Base-by-base conservation (phyloP, 2,797 vertebrate genomes). In the Protosalanx chinensis region DNA sequence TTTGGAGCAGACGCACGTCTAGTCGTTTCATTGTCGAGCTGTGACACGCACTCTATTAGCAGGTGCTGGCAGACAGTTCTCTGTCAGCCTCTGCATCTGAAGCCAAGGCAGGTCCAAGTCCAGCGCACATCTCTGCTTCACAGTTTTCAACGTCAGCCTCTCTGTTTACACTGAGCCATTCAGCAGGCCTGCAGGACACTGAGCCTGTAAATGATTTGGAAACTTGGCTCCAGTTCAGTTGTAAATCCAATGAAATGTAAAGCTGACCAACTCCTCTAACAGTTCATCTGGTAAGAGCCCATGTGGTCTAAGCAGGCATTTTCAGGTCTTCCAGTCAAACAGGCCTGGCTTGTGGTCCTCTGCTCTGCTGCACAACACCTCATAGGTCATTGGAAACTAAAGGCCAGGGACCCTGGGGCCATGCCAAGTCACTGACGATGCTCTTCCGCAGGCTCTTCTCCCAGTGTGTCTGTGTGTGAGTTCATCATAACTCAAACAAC, bases 11-110 rank as follows among this genome's bases (percentile, higher is more conserved):
- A 75, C 73, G 0, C 41, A 41, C 75, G 67, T 57, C 65, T 67
- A 77, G 65, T 71, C 69, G n/a, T 78, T 67, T 78, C 56, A 76
- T 63, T 73, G 79, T 77, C 72, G 80, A 72, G 29, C 72, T 37
- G 80, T 82, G 84, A 72, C 81, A 85, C 77, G 78, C 76, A 68
- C 79, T 86, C 86, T 86, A 89, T 89, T 86, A 87, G 84, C 66
- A 70, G 29, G 64, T 69, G 72, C 59, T 49, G 41, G 60, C 57
- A 86, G 87, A 87, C 88, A 88, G 87, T 72, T 84, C 64, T 75
- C 86, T 89, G 90, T 89, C 88, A 83, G 77, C 82, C 78, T 60
- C 72, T 64, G 79, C 86, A 29, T 71, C 23, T 41, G 67, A 79
- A 80, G 86, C 88, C 85, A 83, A 85, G 67, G 74, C 84, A 82